Conservation (phyloP, 1,140 invertebrate species). For the Stegodyphus dumicola region DNA sequence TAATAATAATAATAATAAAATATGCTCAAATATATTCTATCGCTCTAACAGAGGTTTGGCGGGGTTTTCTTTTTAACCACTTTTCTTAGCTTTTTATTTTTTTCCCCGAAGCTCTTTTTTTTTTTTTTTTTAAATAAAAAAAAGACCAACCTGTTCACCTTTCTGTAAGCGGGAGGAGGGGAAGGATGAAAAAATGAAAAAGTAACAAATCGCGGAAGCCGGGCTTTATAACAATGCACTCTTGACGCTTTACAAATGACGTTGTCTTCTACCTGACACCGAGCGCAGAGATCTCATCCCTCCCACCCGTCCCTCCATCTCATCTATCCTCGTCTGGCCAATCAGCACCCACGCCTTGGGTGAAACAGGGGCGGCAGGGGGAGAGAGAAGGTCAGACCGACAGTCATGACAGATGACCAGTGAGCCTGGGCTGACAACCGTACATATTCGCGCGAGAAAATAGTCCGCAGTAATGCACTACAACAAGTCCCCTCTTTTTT, state of each 20-base stretch:
- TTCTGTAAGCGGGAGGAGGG: not conserved
- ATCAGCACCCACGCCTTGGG: constrained; percentile 41
- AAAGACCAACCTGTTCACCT: constrained; percentile 35
- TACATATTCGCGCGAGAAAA: too few relatives aligned
- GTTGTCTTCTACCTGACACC: constrained; percentile 50
- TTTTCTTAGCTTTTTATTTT: too few relatives aligned
- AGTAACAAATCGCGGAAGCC: constrained; percentile 41
- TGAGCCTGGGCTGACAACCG: not conserved
- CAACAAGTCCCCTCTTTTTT: not conserved
- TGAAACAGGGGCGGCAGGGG: not conserved
- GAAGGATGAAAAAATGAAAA: not conserved
- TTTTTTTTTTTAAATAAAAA: constrained; percentile 7
- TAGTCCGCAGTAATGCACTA: too few relatives aligned
- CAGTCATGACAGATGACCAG: constrained; percentile 20
- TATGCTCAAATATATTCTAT: too few relatives aligned
- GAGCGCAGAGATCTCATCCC: not conserved
- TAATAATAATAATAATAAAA: too few relatives aligned
- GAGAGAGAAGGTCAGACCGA: not conserved
- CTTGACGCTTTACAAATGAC: constrained; percentile 59
- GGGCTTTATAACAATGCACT: constrained; percentile 44
- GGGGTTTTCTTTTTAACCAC: too few relatives aligned
- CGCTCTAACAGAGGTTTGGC: too few relatives aligned
- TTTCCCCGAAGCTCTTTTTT: not conserved
- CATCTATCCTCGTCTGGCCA: constrained; percentile 53
- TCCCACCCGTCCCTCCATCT: constrained; percentile 2